phyloP scores from a whole-genome alignment of 1,140 invertebrate genomes.

The Acyrthosiphon pisum region DNA sequence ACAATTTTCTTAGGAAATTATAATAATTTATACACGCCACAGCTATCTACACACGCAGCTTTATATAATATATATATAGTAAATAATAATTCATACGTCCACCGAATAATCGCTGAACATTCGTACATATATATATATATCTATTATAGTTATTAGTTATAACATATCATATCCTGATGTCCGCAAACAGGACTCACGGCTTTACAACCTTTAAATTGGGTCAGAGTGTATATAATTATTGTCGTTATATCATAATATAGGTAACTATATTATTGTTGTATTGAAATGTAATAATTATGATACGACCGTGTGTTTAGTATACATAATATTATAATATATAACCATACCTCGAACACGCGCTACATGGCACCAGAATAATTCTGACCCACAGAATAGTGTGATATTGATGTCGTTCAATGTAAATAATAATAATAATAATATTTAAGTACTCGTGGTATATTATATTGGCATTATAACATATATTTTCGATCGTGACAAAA shows the following conservation, averaged over 20 bases:
- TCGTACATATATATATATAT: not conserved
- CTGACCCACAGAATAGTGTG: not conserved
- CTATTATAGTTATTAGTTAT: not conserved
- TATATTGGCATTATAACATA: not conserved
- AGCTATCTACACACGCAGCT: not conserved
- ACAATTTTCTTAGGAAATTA: not conserved
- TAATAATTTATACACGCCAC: not conserved
- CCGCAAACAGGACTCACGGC: not conserved
- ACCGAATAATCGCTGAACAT: not conserved
- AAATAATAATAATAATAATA: not conserved
- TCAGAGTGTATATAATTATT: not conserved
- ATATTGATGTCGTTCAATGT: not conserved
- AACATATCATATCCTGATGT: not conserved
- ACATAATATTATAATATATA: not conserved
- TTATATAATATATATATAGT: not conserved
- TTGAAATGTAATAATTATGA: conserved; percentile 1
- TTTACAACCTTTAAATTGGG: not conserved
- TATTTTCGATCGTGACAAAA: not conserved
- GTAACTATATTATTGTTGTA: not conserved
- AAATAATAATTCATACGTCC: not conserved
- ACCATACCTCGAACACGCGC: not conserved
- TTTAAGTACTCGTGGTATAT: not conserved
- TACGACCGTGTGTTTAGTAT: not conserved
- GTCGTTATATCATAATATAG: not conserved
- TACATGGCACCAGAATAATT: not conserved